Base-by-base conservation (phyloP, 1,140 invertebrate genomes). In the Bombus waltoni region DNA sequence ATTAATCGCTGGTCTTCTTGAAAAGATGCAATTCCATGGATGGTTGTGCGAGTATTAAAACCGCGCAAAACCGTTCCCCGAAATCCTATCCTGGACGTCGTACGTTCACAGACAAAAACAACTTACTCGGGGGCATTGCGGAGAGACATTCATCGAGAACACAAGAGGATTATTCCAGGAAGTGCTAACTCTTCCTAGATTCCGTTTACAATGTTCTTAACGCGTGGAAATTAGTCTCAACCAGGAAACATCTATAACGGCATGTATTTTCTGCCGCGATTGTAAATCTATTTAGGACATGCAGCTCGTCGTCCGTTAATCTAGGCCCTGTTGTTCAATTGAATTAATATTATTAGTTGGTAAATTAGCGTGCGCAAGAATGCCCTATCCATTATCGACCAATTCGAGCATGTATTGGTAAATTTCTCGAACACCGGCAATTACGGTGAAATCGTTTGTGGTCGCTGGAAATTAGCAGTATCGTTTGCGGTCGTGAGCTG, bases 201-300 rank as follows among this genome's bases (percentile, higher is more conserved):
- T 79, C 68, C 77, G 66, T 65, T 47, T 65, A 40, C 38, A 42
- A 35, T 25, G 81, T 62, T 74, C 59, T 75, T 35, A 59, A 59
- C 25, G 53, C 77, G 71, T 44, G 70, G 38, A 79, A 73, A 88
- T 85, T 89, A 81, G 82, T 81, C 35, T 77, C 35, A 32, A 22
- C 77, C 65, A 59, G 71, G 79, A 81, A 88, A 88, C 83, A 73
- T 88, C 62, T 66, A 86, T 74, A 68, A 68, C 71, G 22, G 35
- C 10, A 59, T 81, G 32, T 78, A 62, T 42, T 89, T 86, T 74
- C 75, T 22, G 59, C 70, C 62, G 65, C 25, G 44, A 70, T 72
- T 68, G 77, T 86, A 89, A 89, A 89, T 89, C 42, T 84, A 11
- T 62, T 59, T n/a, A 82, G 35, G 11, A 9, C 10, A 5, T 8